Evolutionary conservation across 2,888 invertebrate genomes (phyloP), one percentile per base, ranked within the genome.

Genomic region (Oithona nana): DNA sequence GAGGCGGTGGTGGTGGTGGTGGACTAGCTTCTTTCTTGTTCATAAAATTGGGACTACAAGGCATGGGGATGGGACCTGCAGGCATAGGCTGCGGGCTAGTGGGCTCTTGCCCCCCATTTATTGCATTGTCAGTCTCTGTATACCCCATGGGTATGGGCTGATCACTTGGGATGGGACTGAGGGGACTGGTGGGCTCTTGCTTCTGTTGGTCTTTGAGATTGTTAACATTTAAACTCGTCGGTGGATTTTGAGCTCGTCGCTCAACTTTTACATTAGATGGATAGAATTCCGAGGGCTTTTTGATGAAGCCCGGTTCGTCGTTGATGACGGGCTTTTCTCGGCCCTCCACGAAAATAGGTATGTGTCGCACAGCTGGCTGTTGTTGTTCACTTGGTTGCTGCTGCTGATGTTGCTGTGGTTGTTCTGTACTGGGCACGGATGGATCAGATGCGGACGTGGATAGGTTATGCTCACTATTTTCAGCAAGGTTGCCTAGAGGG

Each of bases 311-410:
- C 20, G 20, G 24, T 26, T 20, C 13, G 16, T 55, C 50, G 11
- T 58, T 62, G 1, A 64, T 49, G 20, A 87, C 80, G 0, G 87
- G 86, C 69, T 84, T 83, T 68, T 86, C 84, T 61, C 88, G 77
- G 6, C 88, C 88, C 73, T 90, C 89, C 0, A 89, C 85, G 70
- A 85, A 84, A 66, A 89, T 89, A 26, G 89, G 89, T 73, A 89
- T 88, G 69, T 86, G 84, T 65, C 88, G 79, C 57, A 87, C 83
- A 68, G 80, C 81, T 24, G 4, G 54, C 24, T 3, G 54, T 20
- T 24, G 54, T 26, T 1, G 54, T 55, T 61, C 48, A 29, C 56
- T 51, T 61, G 64, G 50, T 4, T 59, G 56, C 20, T 65, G 63
- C 54, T 64, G 64, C 49, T 57, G 61, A 54, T 63, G 64, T 39